phyloP scores from a whole-genome alignment of 1,140 invertebrate species.

The Spodoptera frugiperda region DNA sequence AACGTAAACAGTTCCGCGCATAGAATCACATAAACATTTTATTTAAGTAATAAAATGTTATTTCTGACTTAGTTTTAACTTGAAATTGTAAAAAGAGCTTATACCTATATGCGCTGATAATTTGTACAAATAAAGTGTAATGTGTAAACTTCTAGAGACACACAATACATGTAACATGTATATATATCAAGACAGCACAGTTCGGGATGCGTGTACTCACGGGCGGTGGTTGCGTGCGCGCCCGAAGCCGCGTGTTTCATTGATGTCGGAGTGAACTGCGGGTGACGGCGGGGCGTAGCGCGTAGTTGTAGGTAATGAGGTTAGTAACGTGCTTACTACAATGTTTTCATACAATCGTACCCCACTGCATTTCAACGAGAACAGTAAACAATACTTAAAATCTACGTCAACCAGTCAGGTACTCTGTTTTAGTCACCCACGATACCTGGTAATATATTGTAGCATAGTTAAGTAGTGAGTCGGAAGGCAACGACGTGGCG shows the following conservation, averaged over 20 bases:
- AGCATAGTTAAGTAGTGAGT: too few relatives aligned
- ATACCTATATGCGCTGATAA: too few relatives aligned
- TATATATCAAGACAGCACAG: constrained; percentile 15
- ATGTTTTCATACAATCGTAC: background rate
- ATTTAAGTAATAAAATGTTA: too few relatives aligned
- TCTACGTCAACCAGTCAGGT: too few relatives aligned
- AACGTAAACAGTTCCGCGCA: too few relatives aligned
- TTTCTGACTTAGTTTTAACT: too few relatives aligned
- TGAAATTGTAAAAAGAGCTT: too few relatives aligned
- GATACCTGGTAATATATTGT: too few relatives aligned
- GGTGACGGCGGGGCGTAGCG: too few relatives aligned
- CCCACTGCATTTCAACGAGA: background rate
- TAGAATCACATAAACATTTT: too few relatives aligned
- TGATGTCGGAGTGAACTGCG: background rate
- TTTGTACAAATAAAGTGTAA: background rate
- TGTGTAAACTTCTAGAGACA: background rate
- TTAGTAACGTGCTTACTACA: background rate
- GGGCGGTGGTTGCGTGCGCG: constrained; percentile 4
- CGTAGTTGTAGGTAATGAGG: constrained; percentile 3
- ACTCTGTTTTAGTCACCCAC: too few relatives aligned
- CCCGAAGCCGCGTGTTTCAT: constrained; percentile 15
- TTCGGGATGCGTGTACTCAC: constrained; percentile 34
- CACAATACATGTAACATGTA: constrained; percentile 31
- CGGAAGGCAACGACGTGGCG: too few relatives aligned
- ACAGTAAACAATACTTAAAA: background rate